Evolutionary conservation across 92 coral and sea anemone genomes (phyloP), one percentile per base, ranked within the genome.

Genomic region (Parazoanthus darwini): DNA sequence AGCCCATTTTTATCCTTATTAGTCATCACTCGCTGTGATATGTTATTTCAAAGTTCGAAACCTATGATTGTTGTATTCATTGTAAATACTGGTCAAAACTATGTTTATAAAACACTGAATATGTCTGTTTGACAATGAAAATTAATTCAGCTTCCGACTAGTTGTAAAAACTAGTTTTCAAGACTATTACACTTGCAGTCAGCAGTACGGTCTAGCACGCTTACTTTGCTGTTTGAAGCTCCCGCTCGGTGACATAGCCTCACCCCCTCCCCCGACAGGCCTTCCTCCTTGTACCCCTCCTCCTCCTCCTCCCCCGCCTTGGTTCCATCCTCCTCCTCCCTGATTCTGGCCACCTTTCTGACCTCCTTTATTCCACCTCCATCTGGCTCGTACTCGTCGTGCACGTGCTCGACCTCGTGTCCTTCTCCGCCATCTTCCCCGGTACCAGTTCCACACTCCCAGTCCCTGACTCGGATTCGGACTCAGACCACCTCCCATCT

Each of bases 391-490:
- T 16, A 37, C 48, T 0, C 80, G 15, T 82, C 56, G 73, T 39
- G 76, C 58, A 37, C 56, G 36, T n/a, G 76, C 38, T 82, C 38
- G 36, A 66, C 74, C 18, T 65, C 75, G 86, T 18, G 73, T 20
- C 16, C 86, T 65, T 18, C 75, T 36, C n/a, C 68, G 74, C 86
- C 77, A 67, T 9, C 86, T 37, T 38, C 59, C 78, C 23, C 63
- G 46, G 59, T 66, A 38, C 63, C 78, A 66, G 14, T 20, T 36
- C 86, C 77, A 66, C 29, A n/a, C 44, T 43, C 54, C 76, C 25
- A 66, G 42, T 2, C 37, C 35, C 58, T 22, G 72, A 39, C n/a
- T 68, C 8, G 59, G n/a, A 44, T 29, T 29, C 33, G 33, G 33
- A 29, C 51, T 48, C 8, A 11, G 51, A 38, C 58, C 86, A 67